phyloP scores from a whole-genome alignment of 2,113 vertebrate species.

The Pungitius pungitius region DNA sequence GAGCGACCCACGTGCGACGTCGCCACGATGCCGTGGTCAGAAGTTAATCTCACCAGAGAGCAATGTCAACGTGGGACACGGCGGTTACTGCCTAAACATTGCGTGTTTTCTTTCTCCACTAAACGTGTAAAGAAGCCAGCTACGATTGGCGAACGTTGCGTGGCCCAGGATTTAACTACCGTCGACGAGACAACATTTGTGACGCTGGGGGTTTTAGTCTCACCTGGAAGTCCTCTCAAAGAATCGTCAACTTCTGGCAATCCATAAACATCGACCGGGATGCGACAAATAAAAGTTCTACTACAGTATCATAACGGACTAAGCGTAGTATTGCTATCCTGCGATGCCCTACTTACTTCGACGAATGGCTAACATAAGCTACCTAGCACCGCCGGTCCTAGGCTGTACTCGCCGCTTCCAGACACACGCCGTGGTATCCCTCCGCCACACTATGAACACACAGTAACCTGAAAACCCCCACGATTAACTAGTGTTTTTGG shows the following conservation, averaged over 20 bases:
- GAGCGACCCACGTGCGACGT: conserved; percentile 41
- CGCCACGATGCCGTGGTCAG: background rate
- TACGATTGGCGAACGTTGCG: background rate
- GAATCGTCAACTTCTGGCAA: conserved; percentile 14
- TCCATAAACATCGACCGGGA: conserved; percentile 59
- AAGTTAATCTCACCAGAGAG: background rate
- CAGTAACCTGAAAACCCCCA: background rate
- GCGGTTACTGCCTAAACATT: too few species aligned
- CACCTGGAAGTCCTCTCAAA: conserved; percentile 62
- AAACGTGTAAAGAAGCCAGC: background rate
- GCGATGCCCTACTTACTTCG: background rate
- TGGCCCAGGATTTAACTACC: background rate
- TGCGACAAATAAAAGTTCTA: background rate
- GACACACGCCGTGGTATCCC: conserved; percentile 46
- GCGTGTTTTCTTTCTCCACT: accelerated
- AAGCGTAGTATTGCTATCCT: background rate
- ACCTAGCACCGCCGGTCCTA: background rate
- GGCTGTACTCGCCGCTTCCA: background rate
- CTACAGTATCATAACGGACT: conserved; percentile 26
- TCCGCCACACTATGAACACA: conserved; percentile 61
- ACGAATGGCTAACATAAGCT: conserved; percentile 34
- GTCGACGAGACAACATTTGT: background rate
- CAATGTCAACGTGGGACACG: background rate
- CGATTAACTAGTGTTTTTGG: background rate
- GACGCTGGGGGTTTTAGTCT: background rate